Evolutionary conservation across 2,113 vertebrate genomes (phyloP), one percentile per base, ranked within the genome.

Genomic region (Psilopsiagon aymara): DNA sequence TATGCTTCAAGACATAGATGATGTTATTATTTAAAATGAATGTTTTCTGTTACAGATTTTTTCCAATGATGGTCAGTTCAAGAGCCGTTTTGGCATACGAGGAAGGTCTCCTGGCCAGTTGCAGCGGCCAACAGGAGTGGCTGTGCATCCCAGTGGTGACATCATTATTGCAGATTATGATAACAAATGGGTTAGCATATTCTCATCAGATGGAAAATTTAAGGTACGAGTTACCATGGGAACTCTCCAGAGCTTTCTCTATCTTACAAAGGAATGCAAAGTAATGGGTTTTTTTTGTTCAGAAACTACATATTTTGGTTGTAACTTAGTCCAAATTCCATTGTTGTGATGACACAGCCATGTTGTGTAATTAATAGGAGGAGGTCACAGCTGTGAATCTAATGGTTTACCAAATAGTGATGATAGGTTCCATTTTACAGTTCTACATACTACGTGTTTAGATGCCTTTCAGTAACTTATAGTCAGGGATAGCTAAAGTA

Each of bases 161-260:
- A 99, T 99, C 90, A 99, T 99, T 94, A 99, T 99, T 35, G 99
- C 99, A 7, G 99, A 99, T 96, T 99, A 99, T 17, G 99, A 99
- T 96, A 99, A 99, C 96, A 99, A 99, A 91, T 99, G 99, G 99
- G 99, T 99, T 97, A 99, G 99, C 99, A 99, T 99, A 96, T 99
- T 99, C 96, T 99, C 99, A 55, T 98, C 98, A 9, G 99, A 99
- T 68, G 99, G 99, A 62, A 99, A 99, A 96, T 99, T 99, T 97
- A 99, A 99, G 99, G 99, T 99, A 97, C 27, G 91, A 52, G 15
- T 51, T 83, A 82, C 41, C 28, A 53, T 21, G 29, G 70, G 63
- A 78, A 79, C 35, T 73, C 80, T 41, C 18, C 23, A 28, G 55
- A 46, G 88, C 43, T 49, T 76, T 94, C 35, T 77, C 33, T 2